phyloP scores from a whole-genome alignment of 2,113 vertebrate species.

The Sprattus sprattus region DNA sequence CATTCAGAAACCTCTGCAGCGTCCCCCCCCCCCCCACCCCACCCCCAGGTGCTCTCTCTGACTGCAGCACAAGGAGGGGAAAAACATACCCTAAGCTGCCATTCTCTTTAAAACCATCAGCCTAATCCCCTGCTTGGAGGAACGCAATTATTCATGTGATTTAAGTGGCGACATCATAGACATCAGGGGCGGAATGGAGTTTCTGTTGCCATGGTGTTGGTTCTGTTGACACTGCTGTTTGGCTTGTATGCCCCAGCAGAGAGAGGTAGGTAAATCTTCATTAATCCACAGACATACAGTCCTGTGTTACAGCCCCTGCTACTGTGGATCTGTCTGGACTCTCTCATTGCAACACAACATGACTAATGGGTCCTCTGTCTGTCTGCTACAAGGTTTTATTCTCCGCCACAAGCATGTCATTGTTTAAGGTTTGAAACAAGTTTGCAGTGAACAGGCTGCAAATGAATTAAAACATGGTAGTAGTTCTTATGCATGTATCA shows the following conservation, averaged over 20 bases:
- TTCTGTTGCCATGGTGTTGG: not conserved
- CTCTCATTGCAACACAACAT: not conserved
- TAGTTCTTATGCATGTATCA: no score
- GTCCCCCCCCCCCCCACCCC: no score
- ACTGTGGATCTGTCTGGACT: not conserved
- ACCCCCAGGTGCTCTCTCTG: not conserved
- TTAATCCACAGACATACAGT: conserved; percentile 11
- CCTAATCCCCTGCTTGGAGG: conserved; percentile 50
- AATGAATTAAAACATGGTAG: not conserved
- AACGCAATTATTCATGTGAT: conserved; percentile 52
- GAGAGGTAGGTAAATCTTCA: conserved; percentile 8
- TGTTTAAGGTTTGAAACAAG: not conserved
- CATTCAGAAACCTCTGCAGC: conserved; percentile 41
- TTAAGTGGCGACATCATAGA: conserved; percentile 18
- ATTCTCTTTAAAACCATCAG: conserved; percentile 49
- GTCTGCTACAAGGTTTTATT: not conserved
- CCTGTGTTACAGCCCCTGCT: not conserved
- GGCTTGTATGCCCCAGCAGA: not conserved
- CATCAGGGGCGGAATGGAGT: not conserved
- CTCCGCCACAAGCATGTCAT: not conserved
- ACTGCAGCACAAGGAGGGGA: not conserved
- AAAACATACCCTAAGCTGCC: conserved; percentile 43
- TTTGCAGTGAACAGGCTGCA: not conserved
- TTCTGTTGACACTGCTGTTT: not conserved
- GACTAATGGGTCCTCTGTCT: not conserved